phyloP scores from a whole-genome alignment of 2,888 invertebrate genomes.

The Stenurella melanura region DNA sequence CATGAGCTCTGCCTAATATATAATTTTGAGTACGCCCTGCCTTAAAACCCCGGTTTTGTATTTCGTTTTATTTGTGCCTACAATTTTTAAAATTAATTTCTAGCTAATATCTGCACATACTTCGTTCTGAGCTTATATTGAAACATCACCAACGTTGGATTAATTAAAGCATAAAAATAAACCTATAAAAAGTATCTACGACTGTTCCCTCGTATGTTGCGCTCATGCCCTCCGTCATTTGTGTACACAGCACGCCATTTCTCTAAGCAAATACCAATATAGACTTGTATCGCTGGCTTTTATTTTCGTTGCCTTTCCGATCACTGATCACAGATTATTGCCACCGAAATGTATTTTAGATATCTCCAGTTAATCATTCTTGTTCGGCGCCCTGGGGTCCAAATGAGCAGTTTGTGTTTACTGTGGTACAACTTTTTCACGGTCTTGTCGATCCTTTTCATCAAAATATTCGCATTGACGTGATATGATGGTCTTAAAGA shows the following conservation, averaged over 20 bases:
- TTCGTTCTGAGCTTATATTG: too few relatives aligned
- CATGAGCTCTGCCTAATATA: too few relatives aligned
- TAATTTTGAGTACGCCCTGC: too few relatives aligned
- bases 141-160: too few relatives aligned
- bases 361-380: conserved; percentile 29
- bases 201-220: background rate
- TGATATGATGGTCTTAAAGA: too few relatives aligned
- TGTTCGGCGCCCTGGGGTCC: background rate
- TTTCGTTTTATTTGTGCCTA: too few relatives aligned
- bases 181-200: too few relatives aligned
- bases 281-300: conserved; percentile 55
- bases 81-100: too few relatives aligned
- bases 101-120: too few relatives aligned
- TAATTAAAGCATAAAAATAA: too few relatives aligned
- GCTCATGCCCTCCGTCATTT: conserved; percentile 53
- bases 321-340: conserved; percentile 50
- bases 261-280: conserved; percentile 60
- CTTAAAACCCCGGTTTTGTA: too few relatives aligned
- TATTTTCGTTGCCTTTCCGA: conserved; percentile 45
- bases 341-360: conserved; percentile 23
- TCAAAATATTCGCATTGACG: background rate
- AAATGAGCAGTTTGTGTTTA: conserved; percentile 17
- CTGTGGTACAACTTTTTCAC: background rate
- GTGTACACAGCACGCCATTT: conserved; percentile 59
- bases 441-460: background rate